Evolutionary conservation across 2,113 vertebrate species (phyloP), one percentile per base, ranked within the genome.

Genomic region (Austrofundulus limnaeus): DNA sequence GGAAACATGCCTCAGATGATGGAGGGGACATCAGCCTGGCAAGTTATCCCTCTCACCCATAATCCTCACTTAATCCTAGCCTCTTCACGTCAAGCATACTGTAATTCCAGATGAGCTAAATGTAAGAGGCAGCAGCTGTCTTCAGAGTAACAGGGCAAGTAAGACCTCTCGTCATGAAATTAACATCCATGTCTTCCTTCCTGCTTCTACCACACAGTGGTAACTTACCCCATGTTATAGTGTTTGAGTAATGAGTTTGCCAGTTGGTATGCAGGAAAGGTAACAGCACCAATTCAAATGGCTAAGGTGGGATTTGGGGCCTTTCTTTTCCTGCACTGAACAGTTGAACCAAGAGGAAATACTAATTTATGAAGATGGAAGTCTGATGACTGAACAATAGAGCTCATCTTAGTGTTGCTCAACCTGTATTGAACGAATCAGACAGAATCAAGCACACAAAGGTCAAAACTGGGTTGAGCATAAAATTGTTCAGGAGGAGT

Each of bases 1-100:
- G 57, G 60, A 80, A 76, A 61, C 67, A 76, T 62, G 61, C 49
- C 15, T 61, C 21, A 25, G 19, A 78, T 63, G 47, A 80, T 80
- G 57, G 74, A 77, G 64, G 51, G 37, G 56, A 70, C 65, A 74
- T 61, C 52, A 47, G 31, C 25, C 19, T 66, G 73, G 65, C 46
- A 49, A 60, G 25, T 43, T 56, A 19, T 75, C 21, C 24, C 23
- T 24, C 47, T 51, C 50, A 57, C 23, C 42, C 25, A 19, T 78
- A 74, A 81, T 70, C 63, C 61, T 10, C 0, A 31, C 42, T 38
- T 78, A 79, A 81, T 82, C 80, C 50, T 14, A 4, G 19, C 19
- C 62, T 67, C 17, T 43, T 67, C 34, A 9, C 17, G 52, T 70
- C 58, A 54, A 59, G 19, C 61, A 77, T 53, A 55, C n/a, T n/a